Percentiles rank a stretch among this genome's conserved stretches.
These are phyloP conservation scores for Cochlearius cochlearius DNA, from an alignment of 2,113 vertebrate genomes.

Conservation along the genomic window DNA sequence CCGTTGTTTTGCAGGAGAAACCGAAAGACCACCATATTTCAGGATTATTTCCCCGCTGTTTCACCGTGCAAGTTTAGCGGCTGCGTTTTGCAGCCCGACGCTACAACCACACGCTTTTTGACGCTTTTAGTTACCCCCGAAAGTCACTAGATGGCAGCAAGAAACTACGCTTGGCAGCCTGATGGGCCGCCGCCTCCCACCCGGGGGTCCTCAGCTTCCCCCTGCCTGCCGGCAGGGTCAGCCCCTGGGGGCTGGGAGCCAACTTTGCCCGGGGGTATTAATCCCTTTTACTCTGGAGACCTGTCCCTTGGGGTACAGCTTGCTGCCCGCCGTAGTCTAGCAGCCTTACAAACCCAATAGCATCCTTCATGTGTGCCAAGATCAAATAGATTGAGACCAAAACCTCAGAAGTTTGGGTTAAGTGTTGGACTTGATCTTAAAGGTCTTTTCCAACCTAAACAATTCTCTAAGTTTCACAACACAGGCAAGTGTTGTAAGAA, in stretches of 20 bases:
- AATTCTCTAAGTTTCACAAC: neutral
- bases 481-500: too few species aligned
- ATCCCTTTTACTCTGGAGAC: neutral
- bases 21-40: neutral
- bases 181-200: accelerated
- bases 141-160: constrained; percentile 66
- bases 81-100: accelerated
- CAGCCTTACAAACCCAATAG: neutral
- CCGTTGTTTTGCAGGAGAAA: neutral
- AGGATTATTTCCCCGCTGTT: neutral
- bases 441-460: too few species aligned
- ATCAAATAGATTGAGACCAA: neutral
- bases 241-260: too few species aligned
- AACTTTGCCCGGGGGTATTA: accelerated
- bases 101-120: accelerated
- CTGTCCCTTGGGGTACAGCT: neutral
- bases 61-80: accelerated
- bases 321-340: accelerated
- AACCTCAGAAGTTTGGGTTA: neutral
- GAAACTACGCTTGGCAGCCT: neutral
- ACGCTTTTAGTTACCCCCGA: neutral
- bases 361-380: accelerated
- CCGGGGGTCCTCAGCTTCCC: accelerated
- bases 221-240: neutral
- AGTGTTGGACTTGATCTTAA: too few species aligned